Evolutionary conservation across 2,888 invertebrate species (phyloP), one percentile per base, ranked within the genome.

Genomic region (Nomada flava): DNA sequence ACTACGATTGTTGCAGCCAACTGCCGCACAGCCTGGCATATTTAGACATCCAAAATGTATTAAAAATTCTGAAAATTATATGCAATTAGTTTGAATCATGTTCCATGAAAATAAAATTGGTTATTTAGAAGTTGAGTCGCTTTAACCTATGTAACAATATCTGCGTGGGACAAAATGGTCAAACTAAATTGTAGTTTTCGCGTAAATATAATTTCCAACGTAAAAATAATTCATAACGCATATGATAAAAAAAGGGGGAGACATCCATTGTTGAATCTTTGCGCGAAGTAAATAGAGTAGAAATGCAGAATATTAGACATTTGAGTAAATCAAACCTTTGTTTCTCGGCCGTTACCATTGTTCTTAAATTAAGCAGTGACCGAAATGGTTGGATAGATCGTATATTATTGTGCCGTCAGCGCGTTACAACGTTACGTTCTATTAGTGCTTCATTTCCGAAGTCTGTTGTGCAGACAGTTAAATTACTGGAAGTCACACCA

Each of bases 21-120:
- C 85, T 53, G 94, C 94, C 60, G 93, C 91, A 78, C 94, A 94
- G 5, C 93, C 94, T 82, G 92, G 92, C 94, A 94, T 94, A 79
- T 89, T 92, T 79, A 64, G 15, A 77, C 76, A 82, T 75, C 76
- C 77, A 68, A 52, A 64, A 44, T 9, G n/a, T 50, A 23, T 83
- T 65, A 10, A 44, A 18, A 18, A 68, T 47, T 74, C 86, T 86
- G 82, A 2, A 86, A 86, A 79, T 74, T 55, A 53, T 55, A 76
- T 55, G 68, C 5, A 63, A 68, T 36, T 52, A 67, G 53, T 23
- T 53, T 2, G 0, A 15, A 18, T 47, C 13, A 36, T 26, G 20
- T 13, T 23, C 1, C 13, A 52, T 7, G 53, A n/a, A 26, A 29
- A 20, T 7, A 20, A 10, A 26, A 64, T n/a, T 0, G 50, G 2